phyloP scores from a whole-genome alignment of 1,140 invertebrate genomes.

The Drosophila repletoides region DNA sequence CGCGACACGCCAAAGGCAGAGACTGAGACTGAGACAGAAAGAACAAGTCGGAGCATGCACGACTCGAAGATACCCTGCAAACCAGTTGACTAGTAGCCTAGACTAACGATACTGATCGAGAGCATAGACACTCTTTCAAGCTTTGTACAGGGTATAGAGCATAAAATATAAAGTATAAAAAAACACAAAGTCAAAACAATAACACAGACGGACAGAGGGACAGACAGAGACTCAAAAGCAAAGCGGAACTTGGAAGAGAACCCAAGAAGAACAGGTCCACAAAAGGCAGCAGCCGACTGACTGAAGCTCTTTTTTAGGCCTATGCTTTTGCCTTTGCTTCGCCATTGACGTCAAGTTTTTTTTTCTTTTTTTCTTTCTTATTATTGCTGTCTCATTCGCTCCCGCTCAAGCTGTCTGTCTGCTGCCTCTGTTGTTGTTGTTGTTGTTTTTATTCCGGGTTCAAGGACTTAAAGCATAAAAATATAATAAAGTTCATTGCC shows the following conservation, averaged over 20 bases:
- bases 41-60: no score
- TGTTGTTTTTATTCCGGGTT: conserved; percentile 56
- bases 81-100: no score
- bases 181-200: conserved; percentile 24
- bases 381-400: conserved; percentile 25
- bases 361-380: no score
- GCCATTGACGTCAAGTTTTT: conserved; percentile 75
- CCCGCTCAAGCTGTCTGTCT: background rate
- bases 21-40: background rate
- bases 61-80: no score
- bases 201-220: conserved; percentile 9
- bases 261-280: conserved; percentile 24
- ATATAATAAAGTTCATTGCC: conserved; percentile 78
- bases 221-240: background rate
- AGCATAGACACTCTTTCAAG: no score
- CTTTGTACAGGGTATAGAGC: no score
- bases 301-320: conserved; percentile 34
- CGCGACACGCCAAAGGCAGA: conserved; percentile 24
- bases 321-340: conserved; percentile 27
- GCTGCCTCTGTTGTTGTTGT: conserved; percentile 15
- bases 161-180: background rate
- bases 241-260: conserved; percentile 48
- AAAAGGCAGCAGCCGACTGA: conserved; percentile 41
- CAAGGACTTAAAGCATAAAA: conserved; percentile 71
- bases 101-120: no score